Evolutionary conservation across 2,113 vertebrate species (phyloP).

Genomic region (Bubo bubo): DNA sequence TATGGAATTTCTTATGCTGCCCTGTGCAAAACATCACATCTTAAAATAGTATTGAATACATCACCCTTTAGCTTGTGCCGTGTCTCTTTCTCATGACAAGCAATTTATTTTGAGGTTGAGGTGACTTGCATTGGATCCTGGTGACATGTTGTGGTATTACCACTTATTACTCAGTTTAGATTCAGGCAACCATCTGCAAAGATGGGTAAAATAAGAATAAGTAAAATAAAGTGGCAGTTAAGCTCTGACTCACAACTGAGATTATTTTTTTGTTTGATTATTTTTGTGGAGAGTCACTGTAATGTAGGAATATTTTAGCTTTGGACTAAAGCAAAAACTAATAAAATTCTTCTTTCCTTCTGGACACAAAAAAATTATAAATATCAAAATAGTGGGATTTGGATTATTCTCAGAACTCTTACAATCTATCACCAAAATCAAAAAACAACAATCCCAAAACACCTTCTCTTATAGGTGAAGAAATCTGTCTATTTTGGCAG

Average conservation of each 20-base stretch:
- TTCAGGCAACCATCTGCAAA: background rate
- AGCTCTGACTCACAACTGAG: background rate
- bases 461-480: background rate
- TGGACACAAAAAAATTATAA: background rate
- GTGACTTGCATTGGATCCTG: background rate
- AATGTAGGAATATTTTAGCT: background rate
- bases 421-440: background rate
- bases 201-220: background rate
- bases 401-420: background rate
- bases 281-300: background rate
- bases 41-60: background rate
- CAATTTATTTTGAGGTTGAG: background rate
- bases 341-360: background rate
- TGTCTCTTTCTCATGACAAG: background rate
- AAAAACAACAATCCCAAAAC: background rate
- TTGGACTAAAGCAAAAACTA: background rate
- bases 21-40: background rate
- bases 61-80: background rate
- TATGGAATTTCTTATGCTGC: background rate
- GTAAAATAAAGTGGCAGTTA: background rate
- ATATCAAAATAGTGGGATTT: background rate
- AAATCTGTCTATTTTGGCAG: background rate
- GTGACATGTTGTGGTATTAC: background rate
- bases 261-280: background rate
- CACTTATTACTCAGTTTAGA: background rate